Evolutionary conservation across 2,113 vertebrate species (phyloP).

Genomic region (Phaetusa simplex): DNA sequence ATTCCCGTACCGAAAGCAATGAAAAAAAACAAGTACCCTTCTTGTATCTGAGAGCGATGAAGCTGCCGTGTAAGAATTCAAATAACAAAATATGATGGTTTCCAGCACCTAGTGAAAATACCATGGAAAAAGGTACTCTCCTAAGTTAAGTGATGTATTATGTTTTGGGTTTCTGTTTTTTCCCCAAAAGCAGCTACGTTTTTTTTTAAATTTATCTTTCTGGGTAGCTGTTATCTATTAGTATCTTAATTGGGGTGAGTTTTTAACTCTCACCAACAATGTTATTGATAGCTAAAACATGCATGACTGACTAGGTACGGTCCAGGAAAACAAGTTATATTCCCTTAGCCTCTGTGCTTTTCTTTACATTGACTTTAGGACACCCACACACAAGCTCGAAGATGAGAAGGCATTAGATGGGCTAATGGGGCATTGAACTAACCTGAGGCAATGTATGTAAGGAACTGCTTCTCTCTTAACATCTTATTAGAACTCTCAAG

Average conservation of each 20-base stretch:
- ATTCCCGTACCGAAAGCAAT: neutral
- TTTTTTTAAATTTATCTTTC: neutral
- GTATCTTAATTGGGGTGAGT: neutral
- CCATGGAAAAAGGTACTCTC: neutral
- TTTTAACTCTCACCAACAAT: neutral
- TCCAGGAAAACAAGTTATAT: neutral
- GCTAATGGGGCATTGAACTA: constrained; percentile 74
- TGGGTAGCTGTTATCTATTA: neutral
- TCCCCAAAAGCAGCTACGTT: neutral
- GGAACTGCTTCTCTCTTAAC: constrained; percentile 53
- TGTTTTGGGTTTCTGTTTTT: neutral
- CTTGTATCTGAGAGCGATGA: neutral
- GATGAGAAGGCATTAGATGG: constrained; percentile 68
- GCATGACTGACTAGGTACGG: neutral
- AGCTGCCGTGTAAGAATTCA: neutral
- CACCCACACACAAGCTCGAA: neutral
- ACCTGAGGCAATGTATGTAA: constrained; percentile 43
- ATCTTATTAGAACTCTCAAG: constrained; percentile 66
- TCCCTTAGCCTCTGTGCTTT: neutral
- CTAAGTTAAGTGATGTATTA: neutral
- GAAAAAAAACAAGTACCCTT: neutral
- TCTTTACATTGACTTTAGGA: constrained; percentile 23
- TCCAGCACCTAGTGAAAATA: neutral
- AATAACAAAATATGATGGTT: neutral
- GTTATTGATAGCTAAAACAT: neutral